Conservation (phyloP, 2,113 vertebrate species). For the Lepus europaeus region DNA sequence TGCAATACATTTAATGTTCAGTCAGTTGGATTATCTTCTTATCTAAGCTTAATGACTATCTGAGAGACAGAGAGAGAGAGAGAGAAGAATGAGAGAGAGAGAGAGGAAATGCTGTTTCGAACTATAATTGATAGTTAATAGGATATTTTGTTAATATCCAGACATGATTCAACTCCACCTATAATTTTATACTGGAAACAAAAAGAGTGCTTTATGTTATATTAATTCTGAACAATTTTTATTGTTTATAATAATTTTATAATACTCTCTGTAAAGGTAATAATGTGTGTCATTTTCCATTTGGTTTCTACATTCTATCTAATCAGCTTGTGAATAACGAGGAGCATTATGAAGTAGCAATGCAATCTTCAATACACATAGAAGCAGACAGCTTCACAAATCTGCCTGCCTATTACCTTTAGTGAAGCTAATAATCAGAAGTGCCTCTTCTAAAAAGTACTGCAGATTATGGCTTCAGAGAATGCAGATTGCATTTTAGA, state of each 20-base stretch:
- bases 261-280: constrained; percentile 64
- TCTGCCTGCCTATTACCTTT: constrained; percentile 75
- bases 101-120: background rate
- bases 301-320: constrained; percentile 65
- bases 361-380: constrained; percentile 63
- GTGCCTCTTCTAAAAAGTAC: constrained; percentile 63
- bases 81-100: background rate
- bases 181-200: constrained; percentile 65
- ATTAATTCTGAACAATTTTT: constrained; percentile 71
- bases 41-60: constrained; percentile 14
- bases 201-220: constrained; percentile 57
- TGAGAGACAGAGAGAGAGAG: background rate
- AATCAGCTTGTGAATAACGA: constrained; percentile 64
- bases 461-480: constrained; percentile 56
- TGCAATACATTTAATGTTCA: constrained; percentile 27
- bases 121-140: constrained; percentile 68
- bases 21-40: constrained; percentile 35
- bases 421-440: constrained; percentile 75
- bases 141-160: constrained; percentile 60
- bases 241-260: constrained; percentile 75
- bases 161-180: constrained; percentile 50
- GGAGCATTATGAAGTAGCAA: constrained; percentile 54
- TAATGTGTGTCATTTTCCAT: constrained; percentile 73
- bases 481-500: constrained; percentile 49
- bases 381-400: constrained; percentile 73